A percentile compares a stretch with the other conserved stretches of the same genome.
These are phyloP conservation scores for Brachypterus glaber DNA, from an alignment of 2,888 invertebrate genomes.

Conservation along the genomic window DNA sequence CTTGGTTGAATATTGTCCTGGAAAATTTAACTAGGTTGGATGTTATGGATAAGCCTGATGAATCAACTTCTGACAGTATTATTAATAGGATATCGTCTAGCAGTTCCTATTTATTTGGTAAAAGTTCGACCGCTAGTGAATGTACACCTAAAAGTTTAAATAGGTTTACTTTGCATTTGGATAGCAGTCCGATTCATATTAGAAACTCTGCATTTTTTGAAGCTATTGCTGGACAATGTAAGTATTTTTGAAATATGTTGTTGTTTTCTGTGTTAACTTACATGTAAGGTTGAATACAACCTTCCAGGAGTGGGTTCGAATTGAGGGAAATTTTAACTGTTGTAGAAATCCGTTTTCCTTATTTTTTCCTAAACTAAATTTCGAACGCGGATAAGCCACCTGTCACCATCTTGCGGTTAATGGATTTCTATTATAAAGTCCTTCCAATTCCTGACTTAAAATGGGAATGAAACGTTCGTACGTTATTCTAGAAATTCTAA, in stretches of 20 bases:
- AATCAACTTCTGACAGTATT: conserved; percentile 34
- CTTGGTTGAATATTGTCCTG: conserved; percentile 78
- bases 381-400: too few relatives aligned
- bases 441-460: too few relatives aligned
- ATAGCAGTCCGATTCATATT: conserved; percentile 64
- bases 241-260: conserved; percentile 19
- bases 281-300: not conserved
- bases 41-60: conserved; percentile 41
- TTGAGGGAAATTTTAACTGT: too few relatives aligned
- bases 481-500: too few relatives aligned
- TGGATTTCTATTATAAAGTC: too few relatives aligned
- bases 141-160: conserved; percentile 49
- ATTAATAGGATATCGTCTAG: conserved; percentile 48
- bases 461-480: too few relatives aligned
- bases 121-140: conserved; percentile 42
- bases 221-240: conserved; percentile 60
- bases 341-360: too few relatives aligned
- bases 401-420: too few relatives aligned
- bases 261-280: conserved; percentile 4
- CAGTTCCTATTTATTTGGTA: conserved; percentile 49
- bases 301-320: not conserved
- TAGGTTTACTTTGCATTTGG: conserved; percentile 63
- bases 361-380: too few relatives aligned
- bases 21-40: conserved; percentile 75
- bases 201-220: conserved; percentile 67